These are phyloP conservation scores for Neodontobutis hainanensis DNA, from an alignment of 2,113 vertebrate genomes.

Conservation along the genomic window DNA sequence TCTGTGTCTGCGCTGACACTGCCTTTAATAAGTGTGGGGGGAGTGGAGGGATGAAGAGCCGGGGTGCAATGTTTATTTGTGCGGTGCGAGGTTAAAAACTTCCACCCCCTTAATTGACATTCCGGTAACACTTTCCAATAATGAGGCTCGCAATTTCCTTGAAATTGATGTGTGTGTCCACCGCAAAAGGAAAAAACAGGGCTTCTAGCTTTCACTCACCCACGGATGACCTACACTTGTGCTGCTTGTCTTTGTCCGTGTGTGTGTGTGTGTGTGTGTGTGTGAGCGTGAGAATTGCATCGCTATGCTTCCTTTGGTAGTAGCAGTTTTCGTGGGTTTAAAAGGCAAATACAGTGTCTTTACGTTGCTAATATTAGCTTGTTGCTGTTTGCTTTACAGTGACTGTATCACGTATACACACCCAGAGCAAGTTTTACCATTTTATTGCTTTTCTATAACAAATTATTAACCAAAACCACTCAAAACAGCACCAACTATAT, in stretches of 20 bases:
- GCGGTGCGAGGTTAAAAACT: slow-evolving; percentile 78
- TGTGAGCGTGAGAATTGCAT: slow-evolving; percentile 62
- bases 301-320: slow-evolving; percentile 38
- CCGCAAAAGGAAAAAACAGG: slow-evolving; percentile 73
- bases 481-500: no score
- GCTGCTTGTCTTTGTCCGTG: slow-evolving; percentile 40
- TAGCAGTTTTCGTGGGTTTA: slow-evolving; percentile 7
- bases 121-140: slow-evolving; percentile 81
- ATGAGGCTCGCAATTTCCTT: slow-evolving; percentile 78
- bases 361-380: slow-evolving; percentile 3
- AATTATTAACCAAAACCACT: no score
- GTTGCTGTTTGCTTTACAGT: background rate
- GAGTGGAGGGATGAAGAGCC: slow-evolving; percentile 1
- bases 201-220: slow-evolving; percentile 71
- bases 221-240: slow-evolving; percentile 66
- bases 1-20: slow-evolving; percentile 76
- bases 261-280: slow-evolving; percentile 20
- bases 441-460: background rate
- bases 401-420: background rate
- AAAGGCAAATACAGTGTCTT: slow-evolving; percentile 3
- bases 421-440: background rate
- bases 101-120: slow-evolving; percentile 78
- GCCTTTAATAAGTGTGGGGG: slow-evolving; percentile 72
- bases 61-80: slow-evolving; percentile 75
- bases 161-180: slow-evolving; percentile 71